These are phyloP conservation scores for Drosophila kuntzei DNA, from an alignment of 2,888 invertebrate species.

Conservation along the genomic window DNA sequence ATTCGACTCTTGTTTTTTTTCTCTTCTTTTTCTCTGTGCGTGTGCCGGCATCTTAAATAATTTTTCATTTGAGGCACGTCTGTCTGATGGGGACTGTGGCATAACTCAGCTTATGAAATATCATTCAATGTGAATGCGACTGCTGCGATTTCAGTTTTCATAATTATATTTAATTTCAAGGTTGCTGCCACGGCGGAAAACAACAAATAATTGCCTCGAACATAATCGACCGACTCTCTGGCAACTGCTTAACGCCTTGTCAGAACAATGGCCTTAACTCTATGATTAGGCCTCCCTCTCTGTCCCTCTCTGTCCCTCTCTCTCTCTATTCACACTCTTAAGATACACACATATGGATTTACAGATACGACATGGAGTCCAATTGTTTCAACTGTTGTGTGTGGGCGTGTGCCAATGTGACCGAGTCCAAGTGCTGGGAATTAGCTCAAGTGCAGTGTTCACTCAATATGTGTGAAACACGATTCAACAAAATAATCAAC, in stretches of 20 bases:
- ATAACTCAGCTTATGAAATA: constrained; percentile 70
- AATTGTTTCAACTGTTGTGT: constrained; percentile 44
- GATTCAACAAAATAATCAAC: constrained; percentile 49
- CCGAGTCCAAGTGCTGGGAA: constrained; percentile 61
- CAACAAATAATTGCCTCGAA: constrained; percentile 65
- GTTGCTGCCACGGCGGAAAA: constrained; percentile 67
- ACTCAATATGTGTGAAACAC: constrained; percentile 63
- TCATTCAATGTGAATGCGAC: constrained; percentile 65
- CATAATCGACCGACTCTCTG: constrained; percentile 62
- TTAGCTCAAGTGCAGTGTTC: constrained; percentile 74
- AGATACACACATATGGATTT: constrained; percentile 33
- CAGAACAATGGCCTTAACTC: constrained; percentile 72
- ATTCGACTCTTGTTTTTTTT: constrained; percentile 50
- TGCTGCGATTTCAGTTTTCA: constrained; percentile 67
- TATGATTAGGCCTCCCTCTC: constrained; percentile 52
- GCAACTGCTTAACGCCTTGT: constrained; percentile 79
- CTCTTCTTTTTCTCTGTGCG: constrained; percentile 54
- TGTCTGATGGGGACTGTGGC: constrained; percentile 36
- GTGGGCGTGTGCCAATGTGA: constrained; percentile 54
- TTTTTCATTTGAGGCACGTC: constrained; percentile 79
- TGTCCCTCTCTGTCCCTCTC: constrained; percentile 11
- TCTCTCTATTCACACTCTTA: constrained; percentile 16
- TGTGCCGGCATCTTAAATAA: constrained; percentile 78
- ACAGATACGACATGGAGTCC: constrained; percentile 24
- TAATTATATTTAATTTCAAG: constrained; percentile 82